Conservation (phyloP, 1,140 invertebrate genomes). For the Conus ventricosus region DNA sequence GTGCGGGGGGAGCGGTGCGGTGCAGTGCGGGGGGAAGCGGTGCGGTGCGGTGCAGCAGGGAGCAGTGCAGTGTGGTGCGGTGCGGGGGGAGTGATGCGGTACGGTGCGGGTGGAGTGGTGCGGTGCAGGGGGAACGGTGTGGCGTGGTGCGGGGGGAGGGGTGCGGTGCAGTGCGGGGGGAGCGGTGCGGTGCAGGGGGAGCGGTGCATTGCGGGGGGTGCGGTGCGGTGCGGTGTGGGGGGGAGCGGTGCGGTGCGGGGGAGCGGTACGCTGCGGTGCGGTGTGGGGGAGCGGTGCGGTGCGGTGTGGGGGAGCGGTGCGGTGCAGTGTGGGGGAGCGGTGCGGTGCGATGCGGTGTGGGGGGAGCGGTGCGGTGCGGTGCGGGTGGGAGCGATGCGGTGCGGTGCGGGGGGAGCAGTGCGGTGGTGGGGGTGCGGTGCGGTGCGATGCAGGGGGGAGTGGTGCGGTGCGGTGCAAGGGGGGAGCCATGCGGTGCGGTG, state of each 20-base stretch:
- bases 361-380: conserved; percentile 18
- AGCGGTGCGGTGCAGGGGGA: no score
- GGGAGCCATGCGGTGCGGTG: not conserved
- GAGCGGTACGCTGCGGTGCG: no score
- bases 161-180: not conserved
- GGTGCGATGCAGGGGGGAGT: not conserved
- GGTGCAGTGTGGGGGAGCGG: not conserved
- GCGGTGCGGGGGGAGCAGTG: conserved; percentile 31
- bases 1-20: no score
- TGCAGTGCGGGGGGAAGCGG: no score
- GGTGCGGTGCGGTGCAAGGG: not conserved
- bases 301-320: no score
- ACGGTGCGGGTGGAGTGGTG: conserved; percentile 27
- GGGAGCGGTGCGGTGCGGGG: no score
- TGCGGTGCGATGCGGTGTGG: conserved; percentile 22
- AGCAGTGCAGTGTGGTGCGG: conserved; percentile 1
- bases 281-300: no score
- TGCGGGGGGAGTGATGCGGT: conserved; percentile 22
- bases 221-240: no score
- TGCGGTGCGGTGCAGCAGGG: not conserved
- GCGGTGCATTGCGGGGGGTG: no score
- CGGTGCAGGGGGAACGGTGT: conserved; percentile 27
- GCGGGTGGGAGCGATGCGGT: conserved; percentile 25
- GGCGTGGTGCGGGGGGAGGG: not conserved
- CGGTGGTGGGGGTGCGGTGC: conserved; percentile 29